Conservation (phyloP, 2,888 invertebrate species). For the Cinara cedri region DNA sequence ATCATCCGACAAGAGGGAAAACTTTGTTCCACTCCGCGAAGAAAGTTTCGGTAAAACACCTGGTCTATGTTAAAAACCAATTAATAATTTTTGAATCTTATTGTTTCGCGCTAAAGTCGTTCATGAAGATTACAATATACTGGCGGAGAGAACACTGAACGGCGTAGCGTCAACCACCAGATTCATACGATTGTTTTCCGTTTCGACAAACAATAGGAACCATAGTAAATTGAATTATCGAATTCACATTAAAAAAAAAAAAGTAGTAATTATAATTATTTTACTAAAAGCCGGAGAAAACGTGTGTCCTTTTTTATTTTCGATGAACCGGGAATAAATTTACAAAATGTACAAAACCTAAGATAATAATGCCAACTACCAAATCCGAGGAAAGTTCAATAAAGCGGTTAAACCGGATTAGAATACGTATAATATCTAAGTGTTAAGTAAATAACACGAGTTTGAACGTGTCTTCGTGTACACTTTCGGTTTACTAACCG, state of each 20-base stretch:
- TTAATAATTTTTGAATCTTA: constrained; percentile 40
- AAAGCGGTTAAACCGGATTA: neutral
- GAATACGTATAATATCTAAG: too few species aligned
- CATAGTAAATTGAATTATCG: constrained; percentile 6
- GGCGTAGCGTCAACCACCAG: neutral
- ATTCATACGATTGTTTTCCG: neutral
- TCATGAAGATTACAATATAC: neutral
- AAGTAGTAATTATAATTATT: neutral
- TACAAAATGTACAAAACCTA: neutral
- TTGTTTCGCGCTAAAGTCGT: constrained; percentile 10
- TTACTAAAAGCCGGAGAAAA: too few species aligned
- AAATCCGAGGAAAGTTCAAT: neutral
- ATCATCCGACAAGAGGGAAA: constrained; percentile 5
- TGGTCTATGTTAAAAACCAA: constrained; percentile 30
- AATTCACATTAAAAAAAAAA: neutral
- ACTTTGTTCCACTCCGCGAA: constrained; percentile 19
- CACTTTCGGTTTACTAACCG: too few species aligned
- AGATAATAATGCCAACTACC: neutral
- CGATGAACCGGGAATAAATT: too few species aligned
- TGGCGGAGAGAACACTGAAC: too few species aligned
- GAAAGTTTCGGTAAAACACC: constrained; percentile 22
- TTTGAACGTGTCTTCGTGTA: too few species aligned
- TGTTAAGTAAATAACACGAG: neutral
- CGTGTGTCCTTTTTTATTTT: neutral
- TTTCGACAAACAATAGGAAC: constrained; percentile 1